A percentile compares a stretch with the other conserved stretches of the same genome.
Evolutionary conservation across 2,113 vertebrate genomes (phyloP).

Genomic region (Leucopsar rothschildi): DNA sequence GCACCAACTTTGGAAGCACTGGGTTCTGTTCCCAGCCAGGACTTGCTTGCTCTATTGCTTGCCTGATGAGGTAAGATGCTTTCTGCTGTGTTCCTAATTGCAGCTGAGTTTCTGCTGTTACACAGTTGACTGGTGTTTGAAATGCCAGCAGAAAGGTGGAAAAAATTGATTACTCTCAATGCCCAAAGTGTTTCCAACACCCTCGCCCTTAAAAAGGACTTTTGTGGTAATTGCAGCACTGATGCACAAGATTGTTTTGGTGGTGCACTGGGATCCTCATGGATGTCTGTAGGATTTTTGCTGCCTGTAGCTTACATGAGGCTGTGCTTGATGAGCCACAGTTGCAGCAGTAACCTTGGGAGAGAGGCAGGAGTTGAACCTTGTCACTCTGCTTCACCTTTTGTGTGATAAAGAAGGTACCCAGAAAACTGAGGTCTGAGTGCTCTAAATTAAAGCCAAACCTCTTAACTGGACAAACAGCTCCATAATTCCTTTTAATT

Average conservation of each 20-base stretch:
- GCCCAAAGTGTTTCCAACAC: not conserved
- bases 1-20: not conserved
- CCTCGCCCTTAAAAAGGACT: not conserved
- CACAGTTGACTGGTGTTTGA: not conserved
- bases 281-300: not conserved
- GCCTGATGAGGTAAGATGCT: not conserved
- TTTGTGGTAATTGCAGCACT: not conserved
- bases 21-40: not conserved
- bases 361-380: not conserved
- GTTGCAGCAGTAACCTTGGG: not conserved
- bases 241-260: not conserved
- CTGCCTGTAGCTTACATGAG: not conserved
- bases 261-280: fast-evolving
- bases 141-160: not conserved
- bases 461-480: not conserved
- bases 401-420: not conserved
- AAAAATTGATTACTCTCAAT: not conserved
- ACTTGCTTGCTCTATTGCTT: not conserved
- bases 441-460: not conserved
- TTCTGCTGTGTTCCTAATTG: not conserved
- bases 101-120: not conserved
- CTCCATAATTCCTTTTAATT: not conserved
- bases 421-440: not conserved
- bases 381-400: not conserved
- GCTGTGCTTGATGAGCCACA: not conserved